phyloP scores from a whole-genome alignment of 2,797 vertebrate genomes.

The Brachymystax lenok region DNA sequence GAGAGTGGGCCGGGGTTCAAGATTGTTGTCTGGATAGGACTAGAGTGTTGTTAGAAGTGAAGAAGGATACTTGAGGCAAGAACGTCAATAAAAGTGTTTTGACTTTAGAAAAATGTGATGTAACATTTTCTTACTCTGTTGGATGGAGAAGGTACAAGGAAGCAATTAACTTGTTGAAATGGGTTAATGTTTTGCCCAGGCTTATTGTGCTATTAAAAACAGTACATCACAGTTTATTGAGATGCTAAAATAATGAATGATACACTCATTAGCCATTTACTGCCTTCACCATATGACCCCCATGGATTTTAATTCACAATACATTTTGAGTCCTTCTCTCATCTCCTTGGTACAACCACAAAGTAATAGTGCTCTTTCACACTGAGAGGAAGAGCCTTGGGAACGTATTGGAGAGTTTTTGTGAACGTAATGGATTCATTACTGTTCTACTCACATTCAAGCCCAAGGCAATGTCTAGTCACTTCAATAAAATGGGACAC shows the following conservation, averaged over 20 bases:
- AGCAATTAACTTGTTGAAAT: not conserved
- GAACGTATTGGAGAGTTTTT: conserved; percentile 34
- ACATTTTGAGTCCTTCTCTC: conserved; percentile 37
- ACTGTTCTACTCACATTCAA: conserved; percentile 59
- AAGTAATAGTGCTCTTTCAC: conserved; percentile 44
- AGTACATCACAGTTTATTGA: not conserved
- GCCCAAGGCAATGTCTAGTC: conserved; percentile 68
- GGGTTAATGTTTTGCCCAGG: not conserved
- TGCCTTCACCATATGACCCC: conserved; percentile 38
- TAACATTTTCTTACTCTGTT: not conserved
- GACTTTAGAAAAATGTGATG: too few relatives aligned
- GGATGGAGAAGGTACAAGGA: not conserved
- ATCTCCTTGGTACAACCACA: conserved; percentile 51
- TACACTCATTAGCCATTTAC: conserved; percentile 4
- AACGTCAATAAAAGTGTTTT: not conserved
- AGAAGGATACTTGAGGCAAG: not conserved
- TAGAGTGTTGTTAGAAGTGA: not conserved
- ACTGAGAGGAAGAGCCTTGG: conserved; percentile 40
- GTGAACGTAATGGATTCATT: conserved; percentile 65
- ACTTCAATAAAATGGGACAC: conserved; percentile 74
- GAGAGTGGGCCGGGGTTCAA: not conserved
- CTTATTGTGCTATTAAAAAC: not conserved
- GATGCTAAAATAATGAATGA: too few relatives aligned
- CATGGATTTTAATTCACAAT: conserved; percentile 57
- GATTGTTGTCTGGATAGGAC: not conserved